Evolutionary conservation across 2,888 invertebrate species (phyloP), one percentile per base, ranked within the genome.

Genomic region (Alloplasta piceator): DNA sequence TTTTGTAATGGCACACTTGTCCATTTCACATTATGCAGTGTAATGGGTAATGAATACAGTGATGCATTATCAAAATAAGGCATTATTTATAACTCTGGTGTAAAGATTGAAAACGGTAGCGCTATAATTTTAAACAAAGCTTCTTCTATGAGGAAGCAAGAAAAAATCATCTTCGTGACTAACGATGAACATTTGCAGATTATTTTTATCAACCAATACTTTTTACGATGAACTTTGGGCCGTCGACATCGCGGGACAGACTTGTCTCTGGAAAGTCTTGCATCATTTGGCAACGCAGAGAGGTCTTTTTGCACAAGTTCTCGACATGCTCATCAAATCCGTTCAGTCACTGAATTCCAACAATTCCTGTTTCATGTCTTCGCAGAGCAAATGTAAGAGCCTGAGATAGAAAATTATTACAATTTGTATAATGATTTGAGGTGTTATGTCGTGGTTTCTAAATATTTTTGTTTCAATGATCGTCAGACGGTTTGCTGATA

Each of bases 211-310:
- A 64, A 93, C 93, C 77, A 95, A 95, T 91, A 93, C 93, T 81
- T 94, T 94, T 89, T 95, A 95, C 86, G 95, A 95, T 87, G 95
- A 95, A 90, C 93, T 94, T 56, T 90, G 94, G 85, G 95, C 95
- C 7, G 93, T 95, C 64, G 94, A 94, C 86, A 93, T 95, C 26
- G 93, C 95, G 6, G 94, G 95, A 75, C 94, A 95, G 87, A 94
- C 94, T 43, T 94, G 94, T 46, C 93, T 95, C 70, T 95, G 94
- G 93, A 94, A 94, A 83, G 92, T 95, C 52, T 92, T 95, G 16
- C 90, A 93, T 85, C 93, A 93, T 76, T 89, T 95, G 83, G 94
- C 93, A 39, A 91, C 91, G 7, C 91, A 91, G 64, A 92, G 94
- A 84, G 94, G 95, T 70, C 90, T 95, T 26, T 93, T 94, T 78